Conservation (phyloP, 2,113 vertebrate genomes). For the Camelus dromedarius region DNA sequence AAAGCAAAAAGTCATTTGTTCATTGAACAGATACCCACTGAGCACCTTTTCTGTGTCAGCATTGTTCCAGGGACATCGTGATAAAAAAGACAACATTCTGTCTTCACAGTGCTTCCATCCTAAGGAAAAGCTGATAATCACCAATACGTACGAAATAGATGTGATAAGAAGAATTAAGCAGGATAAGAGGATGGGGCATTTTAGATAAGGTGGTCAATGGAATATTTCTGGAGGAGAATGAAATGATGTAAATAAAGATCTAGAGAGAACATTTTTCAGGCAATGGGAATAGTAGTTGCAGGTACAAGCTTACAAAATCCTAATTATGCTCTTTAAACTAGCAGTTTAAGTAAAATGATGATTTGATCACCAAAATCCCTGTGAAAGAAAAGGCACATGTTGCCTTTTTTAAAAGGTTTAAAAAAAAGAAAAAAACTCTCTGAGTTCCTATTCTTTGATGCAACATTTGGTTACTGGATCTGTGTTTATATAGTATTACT, state of each 20-base stretch:
- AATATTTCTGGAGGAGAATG: neutral
- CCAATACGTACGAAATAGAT: neutral
- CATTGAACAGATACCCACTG: neutral
- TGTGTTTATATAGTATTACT: neutral
- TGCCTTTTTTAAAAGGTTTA: neutral
- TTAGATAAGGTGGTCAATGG: neutral
- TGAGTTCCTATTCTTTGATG: neutral
- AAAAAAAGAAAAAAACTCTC: neutral
- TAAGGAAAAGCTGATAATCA: neutral
- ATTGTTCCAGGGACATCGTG: neutral
- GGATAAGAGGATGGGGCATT: neutral
- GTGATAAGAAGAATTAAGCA: neutral
- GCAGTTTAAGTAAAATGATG: neutral
- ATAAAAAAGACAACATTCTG: neutral
- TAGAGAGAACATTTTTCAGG: neutral
- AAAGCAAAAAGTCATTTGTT: constrained; percentile 4
- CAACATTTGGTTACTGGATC: neutral
- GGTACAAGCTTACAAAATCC: neutral
- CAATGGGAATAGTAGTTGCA: neutral
- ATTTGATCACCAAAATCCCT: neutral
- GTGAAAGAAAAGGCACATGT: neutral
- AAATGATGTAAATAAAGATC: neutral
- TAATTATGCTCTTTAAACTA: neutral
- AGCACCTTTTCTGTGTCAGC: neutral
- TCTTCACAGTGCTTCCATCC: neutral